Conservation (phyloP, 2,888 invertebrate species). For the Orthosia cruda region DNA sequence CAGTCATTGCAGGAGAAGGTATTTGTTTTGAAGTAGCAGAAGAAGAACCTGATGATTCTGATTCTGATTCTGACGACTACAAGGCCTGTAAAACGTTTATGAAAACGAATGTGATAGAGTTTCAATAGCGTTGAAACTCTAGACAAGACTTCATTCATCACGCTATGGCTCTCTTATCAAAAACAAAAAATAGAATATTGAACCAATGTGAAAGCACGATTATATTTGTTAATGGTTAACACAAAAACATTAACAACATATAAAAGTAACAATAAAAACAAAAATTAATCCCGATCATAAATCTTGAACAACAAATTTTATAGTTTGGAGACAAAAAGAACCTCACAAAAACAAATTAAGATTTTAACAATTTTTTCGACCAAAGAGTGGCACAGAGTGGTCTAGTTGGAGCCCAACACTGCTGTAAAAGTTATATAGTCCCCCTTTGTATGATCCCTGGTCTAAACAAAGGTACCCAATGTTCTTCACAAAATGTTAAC, state of each 20-base stretch:
- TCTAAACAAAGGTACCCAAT: constrained; percentile 70
- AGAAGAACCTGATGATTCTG: no score
- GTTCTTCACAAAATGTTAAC: constrained; percentile 75
- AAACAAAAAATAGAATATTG: no score
- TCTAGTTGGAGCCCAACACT: constrained; percentile 71
- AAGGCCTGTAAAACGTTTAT: neutral
- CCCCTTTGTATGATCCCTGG: constrained; percentile 47
- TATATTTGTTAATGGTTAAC: neutral
- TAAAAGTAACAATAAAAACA: constrained; percentile 30
- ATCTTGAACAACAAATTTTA: constrained; percentile 28
- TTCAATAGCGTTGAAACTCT: no score
- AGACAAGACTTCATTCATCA: neutral
- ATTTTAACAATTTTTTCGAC: constrained; percentile 31
- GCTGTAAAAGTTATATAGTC: constrained; percentile 57
- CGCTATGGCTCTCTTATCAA: no score
- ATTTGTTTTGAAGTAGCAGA: neutral
- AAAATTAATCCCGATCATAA: constrained; percentile 48
- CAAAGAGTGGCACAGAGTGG: constrained; percentile 78
- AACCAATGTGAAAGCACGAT: neutral
- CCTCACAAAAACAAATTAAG: constrained; percentile 33
- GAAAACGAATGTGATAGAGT: neutral
- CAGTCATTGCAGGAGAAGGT: neutral
- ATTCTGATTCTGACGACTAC: neutral
- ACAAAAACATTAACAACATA: constrained; percentile 20
- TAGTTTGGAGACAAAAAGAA: constrained; percentile 31